These are phyloP conservation scores for Timandra comae DNA, from an alignment of 2,888 invertebrate genomes.

Conservation along the genomic window DNA sequence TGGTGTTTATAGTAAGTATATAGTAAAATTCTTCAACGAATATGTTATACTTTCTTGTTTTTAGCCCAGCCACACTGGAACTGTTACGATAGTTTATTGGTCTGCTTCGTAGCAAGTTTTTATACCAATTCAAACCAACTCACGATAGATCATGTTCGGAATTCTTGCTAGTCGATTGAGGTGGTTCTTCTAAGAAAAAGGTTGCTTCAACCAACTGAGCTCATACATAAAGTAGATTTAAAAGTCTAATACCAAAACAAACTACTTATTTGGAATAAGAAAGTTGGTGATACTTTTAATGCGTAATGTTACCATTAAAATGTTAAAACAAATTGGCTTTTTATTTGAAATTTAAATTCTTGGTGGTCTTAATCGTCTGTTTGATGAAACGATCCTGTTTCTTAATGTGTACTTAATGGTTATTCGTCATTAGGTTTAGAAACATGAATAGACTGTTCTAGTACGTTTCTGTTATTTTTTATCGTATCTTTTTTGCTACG, in stretches of 20 bases:
- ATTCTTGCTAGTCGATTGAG: slow-evolving; percentile 37
- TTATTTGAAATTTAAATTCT: slow-evolving; percentile 8
- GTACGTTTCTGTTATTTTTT: too few species aligned
- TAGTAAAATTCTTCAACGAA: slow-evolving; percentile 32
- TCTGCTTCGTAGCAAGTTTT: slow-evolving; percentile 45
- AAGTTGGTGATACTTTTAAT: slow-evolving; percentile 13
- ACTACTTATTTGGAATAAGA: slow-evolving; percentile 13
- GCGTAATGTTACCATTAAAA: slow-evolving; percentile 8
- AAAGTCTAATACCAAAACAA: slow-evolving; percentile 20
- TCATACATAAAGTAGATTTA: slow-evolving; percentile 15
- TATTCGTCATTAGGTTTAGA: not conserved
- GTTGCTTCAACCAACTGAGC: slow-evolving; percentile 13
- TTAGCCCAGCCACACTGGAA: slow-evolving; percentile 28
- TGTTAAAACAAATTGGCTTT: slow-evolving; percentile 8
- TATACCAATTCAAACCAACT: slow-evolving; percentile 29
- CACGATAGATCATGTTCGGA: slow-evolving; percentile 38
- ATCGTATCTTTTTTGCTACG: too few species aligned
- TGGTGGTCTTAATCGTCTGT: slow-evolving; percentile 15
- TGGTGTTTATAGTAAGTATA: too few species aligned
- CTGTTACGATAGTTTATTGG: slow-evolving; percentile 38
- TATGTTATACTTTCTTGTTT: slow-evolving; percentile 37
- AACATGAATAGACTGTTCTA: too few species aligned
- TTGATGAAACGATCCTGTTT: slow-evolving; percentile 11
- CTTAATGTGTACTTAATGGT: slow-evolving; percentile 6
- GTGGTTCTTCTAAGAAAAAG: slow-evolving; percentile 17